Base-by-base conservation (phyloP, 2,797 vertebrate genomes). In the Tolypeutes matacus region DNA sequence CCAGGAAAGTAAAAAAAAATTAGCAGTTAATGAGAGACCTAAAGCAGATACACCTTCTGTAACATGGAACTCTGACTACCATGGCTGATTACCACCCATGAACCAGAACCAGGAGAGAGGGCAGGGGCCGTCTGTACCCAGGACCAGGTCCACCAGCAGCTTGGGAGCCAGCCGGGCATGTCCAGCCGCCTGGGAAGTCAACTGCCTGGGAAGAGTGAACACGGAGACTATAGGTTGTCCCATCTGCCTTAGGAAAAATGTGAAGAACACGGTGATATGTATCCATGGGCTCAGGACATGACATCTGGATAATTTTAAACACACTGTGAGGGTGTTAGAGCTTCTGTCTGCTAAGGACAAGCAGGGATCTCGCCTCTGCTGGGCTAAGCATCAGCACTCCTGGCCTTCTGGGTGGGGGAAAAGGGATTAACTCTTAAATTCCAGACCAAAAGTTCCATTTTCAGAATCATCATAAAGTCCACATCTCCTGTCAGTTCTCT, bases 1-100 rank as follows among this genome's bases (percentile, higher is more conserved):
- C 3, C 83, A 93, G 87, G 81, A 95, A 95, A 87, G 12, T 46
- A 46, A 91, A 87, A 34, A 46, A 93, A 76, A 91, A 58, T 10
- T 1, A 23, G 53, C 18, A 27, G 72, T 97, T 95, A 96, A 3
- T 39, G 14, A 67, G 42, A n/a, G n/a, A 12, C 29, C 29, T 21
- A 56, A 7, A 20, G 65, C 36, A 83, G 73, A 29, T 53, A 42
- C 17, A 53, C 49, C 7, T 29, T 49, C n/a, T 58, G 20, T 51
- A 60, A 72, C 29, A 7, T 0, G 27, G 56, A 60, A 51, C 49
- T 65, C 58, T 0, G 18, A n/a, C 64, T 18, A 31, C 23, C 42
- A 83, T 10, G 65, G 81, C n/a, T n/a, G 69, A 90, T 20, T 39
- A 58, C 70, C n/a, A 83, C 49, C 2, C 1, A 17, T 4, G 36